A percentile compares a stretch with the other conserved stretches of the same genome.
Evolutionary conservation across 2,113 vertebrate species (phyloP).

Genomic region (Prunella fulvescens): DNA sequence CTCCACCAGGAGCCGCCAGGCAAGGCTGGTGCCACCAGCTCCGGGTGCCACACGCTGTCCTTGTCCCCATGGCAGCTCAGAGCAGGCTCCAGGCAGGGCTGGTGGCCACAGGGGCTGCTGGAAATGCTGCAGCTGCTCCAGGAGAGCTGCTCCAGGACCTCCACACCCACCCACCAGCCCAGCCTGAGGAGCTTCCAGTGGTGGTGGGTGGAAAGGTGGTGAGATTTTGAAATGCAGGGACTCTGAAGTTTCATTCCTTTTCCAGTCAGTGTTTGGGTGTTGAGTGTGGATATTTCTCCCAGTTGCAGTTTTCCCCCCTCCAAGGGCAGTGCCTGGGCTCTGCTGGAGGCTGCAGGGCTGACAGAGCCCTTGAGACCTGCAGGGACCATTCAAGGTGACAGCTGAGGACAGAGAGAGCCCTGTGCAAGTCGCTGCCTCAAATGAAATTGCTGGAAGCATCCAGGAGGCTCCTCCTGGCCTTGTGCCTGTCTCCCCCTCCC

Average conservation of each 20-base stretch:
- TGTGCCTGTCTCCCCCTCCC: not conserved
- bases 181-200: fast-evolving
- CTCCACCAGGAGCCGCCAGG: not conserved
- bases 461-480: not conserved
- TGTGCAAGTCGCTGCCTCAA: not conserved
- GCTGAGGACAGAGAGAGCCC: not conserved
- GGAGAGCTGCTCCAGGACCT: not conserved
- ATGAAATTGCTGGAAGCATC: not conserved
- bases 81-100: not conserved
- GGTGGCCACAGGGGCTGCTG: not conserved
- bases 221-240: not conserved
- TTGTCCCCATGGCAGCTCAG: fast-evolving
- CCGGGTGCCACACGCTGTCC: fast-evolving
- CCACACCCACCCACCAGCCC: not conserved
- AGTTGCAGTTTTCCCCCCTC: not conserved
- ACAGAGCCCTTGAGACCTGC: not conserved
- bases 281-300: not conserved
- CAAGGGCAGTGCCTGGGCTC: not conserved
- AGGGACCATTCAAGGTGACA: not conserved
- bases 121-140: not conserved
- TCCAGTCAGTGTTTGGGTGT: fast-evolving
- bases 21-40: not conserved
- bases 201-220: not conserved
- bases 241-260: not conserved
- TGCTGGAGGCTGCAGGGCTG: not conserved